Evolutionary conservation across 23 tunicate species (phyloP), one percentile per base, ranked within the genome.

Genomic region (Halocynthia aurantium): DNA sequence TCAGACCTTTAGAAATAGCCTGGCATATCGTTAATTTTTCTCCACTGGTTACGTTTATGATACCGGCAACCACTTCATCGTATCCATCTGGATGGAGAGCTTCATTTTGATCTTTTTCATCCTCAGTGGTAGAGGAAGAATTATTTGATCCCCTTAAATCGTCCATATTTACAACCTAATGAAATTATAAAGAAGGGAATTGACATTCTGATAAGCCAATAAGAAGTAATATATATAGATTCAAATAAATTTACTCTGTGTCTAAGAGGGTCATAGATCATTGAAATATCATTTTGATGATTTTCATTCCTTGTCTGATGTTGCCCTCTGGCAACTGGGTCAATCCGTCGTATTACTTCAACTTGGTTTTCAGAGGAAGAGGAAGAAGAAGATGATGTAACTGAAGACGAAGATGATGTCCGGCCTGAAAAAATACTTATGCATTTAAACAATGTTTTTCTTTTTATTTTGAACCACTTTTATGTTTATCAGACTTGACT

Each of bases 11-110:
- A 40, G 78, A 58, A 55, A 84, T 81, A 15, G 98, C 98, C 75
- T 92, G 84, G 61, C 91, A 86, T 53, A 92, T 84, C 15, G 91
- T 92, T 58, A 92, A 86, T 61, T 85, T 92, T 61, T 92, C 98
- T 9, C 98, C 98, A 6, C 72, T 70, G 40, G 98, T 92, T 57
- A 92, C 98, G 70, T 92, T 92, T 18, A 92, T 84, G 31, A 92
- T 76, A 19, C 98, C 98, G 8, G 98, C 98, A 6, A 92, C 92
- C 7, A 90, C 80, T 60, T 84, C 85, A 13, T 92, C 98, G 64
- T 64, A 44, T 13, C 56, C n/a, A 22, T 69, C 79, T 8, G 71
- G 55, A 60, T 60, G 17, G 4, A 60, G 17, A 15, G 17, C 64
- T 63, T 63, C 80, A 21, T 11, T 19, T 0, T 71, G 64, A 49